Percentiles rank a stretch among this genome's conserved stretches.
Evolutionary conservation across 2,888 invertebrate genomes (phyloP).

Genomic region (Automeris io): DNA sequence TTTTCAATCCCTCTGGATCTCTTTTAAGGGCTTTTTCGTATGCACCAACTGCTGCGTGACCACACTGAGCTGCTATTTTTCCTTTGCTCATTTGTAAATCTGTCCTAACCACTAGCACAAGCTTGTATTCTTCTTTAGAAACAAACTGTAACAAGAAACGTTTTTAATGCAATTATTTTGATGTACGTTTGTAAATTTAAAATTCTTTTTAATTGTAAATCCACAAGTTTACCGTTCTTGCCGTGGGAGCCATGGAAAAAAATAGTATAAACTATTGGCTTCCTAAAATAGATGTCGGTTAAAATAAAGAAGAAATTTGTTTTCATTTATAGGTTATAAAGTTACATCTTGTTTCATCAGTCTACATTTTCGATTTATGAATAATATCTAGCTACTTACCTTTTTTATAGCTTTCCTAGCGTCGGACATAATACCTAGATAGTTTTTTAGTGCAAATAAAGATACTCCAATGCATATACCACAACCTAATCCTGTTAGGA

Average conservation of each 20-base stretch:
- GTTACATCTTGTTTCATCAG: too few species aligned
- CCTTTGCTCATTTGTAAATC: conserved; percentile 97
- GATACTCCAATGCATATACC: conserved; percentile 67
- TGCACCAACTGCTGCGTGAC: conserved; percentile 94
- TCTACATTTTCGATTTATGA: too few species aligned
- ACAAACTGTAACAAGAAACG: conserved; percentile 43
- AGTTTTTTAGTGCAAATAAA: conserved; percentile 47
- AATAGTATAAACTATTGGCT: too few species aligned
- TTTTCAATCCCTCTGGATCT: conserved; percentile 76
- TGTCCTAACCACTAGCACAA: conserved; percentile 90
- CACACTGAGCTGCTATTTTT: conserved; percentile 95
- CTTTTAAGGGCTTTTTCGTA: conserved; percentile 82
- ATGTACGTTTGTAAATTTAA: background rate
- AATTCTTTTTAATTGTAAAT: background rate
- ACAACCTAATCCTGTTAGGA: conserved; percentile 61
- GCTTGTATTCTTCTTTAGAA: conserved; percentile 80
- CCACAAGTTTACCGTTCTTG: too few species aligned
- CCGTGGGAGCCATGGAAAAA: too few species aligned
- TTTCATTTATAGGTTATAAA: too few species aligned
- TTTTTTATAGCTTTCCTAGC: conserved; percentile 37
- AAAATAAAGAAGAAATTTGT: too few species aligned
- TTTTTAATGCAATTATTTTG: background rate
- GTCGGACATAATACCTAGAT: conserved; percentile 33
- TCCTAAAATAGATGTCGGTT: too few species aligned
- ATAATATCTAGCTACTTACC: conserved; percentile 23